These are phyloP conservation scores for Nomada ferruginata DNA, from an alignment of 2,888 invertebrate genomes.

Conservation along the genomic window DNA sequence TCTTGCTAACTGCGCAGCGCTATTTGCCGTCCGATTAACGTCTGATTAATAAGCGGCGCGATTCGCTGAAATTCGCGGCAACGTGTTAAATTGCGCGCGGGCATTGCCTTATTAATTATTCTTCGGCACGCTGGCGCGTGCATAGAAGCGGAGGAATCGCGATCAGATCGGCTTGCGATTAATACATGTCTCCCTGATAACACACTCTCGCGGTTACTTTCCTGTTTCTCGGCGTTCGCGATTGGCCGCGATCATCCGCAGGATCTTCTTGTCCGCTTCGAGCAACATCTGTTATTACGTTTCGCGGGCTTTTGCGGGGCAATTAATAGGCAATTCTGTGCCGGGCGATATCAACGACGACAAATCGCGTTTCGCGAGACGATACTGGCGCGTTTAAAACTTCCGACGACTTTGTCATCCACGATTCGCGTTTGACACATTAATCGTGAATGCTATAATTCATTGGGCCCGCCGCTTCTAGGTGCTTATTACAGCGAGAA, in stretches of 20 bases:
- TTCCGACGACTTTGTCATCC: background rate
- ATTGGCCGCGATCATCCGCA: background rate
- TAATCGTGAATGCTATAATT: no score
- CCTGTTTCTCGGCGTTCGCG: slow-evolving; percentile 6
- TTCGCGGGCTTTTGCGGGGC: no score
- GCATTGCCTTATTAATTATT: slow-evolving; percentile 9
- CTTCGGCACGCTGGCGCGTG: background rate
- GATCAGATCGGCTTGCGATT: background rate
- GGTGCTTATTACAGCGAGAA: background rate
- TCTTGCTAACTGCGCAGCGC: background rate
- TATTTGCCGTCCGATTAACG: background rate
- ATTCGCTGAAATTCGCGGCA: background rate
- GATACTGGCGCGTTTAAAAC: background rate
- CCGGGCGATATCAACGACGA: background rate
- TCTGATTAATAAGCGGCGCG: slow-evolving; percentile 7
- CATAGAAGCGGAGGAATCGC: background rate
- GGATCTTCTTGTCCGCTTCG: background rate
- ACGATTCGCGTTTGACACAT: no score
- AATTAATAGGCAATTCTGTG: background rate
- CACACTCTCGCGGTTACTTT: background rate
- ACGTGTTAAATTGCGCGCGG: background rate
- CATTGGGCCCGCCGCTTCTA: background rate
- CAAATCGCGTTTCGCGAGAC: background rate
- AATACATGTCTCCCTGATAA: slow-evolving; percentile 11
- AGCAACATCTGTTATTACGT: background rate